A percentile compares a stretch with the other conserved stretches of the same genome.
phyloP scores from a whole-genome alignment of 2,797 vertebrate species.

The Takifugu ocellatus region DNA sequence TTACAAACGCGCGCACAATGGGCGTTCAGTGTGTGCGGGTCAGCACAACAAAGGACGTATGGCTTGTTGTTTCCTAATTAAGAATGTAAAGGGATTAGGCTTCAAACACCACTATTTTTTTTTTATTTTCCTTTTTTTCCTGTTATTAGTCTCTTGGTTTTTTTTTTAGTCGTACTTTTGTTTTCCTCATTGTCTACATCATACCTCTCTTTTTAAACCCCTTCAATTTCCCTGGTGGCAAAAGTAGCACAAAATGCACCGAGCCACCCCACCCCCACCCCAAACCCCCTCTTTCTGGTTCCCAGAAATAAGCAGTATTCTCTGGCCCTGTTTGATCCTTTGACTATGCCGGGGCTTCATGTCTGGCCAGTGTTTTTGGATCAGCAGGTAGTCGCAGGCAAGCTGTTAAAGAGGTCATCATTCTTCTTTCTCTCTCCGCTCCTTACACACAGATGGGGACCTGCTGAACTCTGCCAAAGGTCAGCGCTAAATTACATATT shows the following conservation, averaged over 20 bases:
- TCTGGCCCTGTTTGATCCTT: constrained; percentile 92
- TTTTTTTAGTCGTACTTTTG: constrained; percentile 12
- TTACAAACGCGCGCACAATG: constrained; percentile 55
- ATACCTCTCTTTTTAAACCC: constrained; percentile 14
- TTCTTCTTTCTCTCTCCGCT: constrained; percentile 78
- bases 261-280: constrained; percentile 17
- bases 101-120: constrained; percentile 65
- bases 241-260: constrained; percentile 58
- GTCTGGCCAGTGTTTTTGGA: constrained; percentile 97
- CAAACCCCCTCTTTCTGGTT: constrained; percentile 63
- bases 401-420: constrained; percentile 89
- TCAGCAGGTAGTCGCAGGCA: constrained; percentile 95
- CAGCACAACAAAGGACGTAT: constrained; percentile 65
- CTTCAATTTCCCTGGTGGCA: constrained; percentile 36
- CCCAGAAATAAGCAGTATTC: constrained; percentile 85
- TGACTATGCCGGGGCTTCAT: constrained; percentile 82
- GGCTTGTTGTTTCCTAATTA: constrained; percentile 75
- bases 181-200: constrained; percentile 38
- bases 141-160: constrained; percentile 45
- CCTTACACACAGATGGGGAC: constrained; percentile 88
- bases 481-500: constrained; percentile 88
- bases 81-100: constrained; percentile 76
- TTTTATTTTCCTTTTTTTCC: constrained; percentile 53
- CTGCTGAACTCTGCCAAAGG: constrained; percentile 92
- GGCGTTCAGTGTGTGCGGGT: constrained; percentile 61